Evolutionary conservation across 2,797 vertebrate genomes (phyloP), one percentile per base, ranked within the genome.

Genomic region (Triplophysa bombifrons): DNA sequence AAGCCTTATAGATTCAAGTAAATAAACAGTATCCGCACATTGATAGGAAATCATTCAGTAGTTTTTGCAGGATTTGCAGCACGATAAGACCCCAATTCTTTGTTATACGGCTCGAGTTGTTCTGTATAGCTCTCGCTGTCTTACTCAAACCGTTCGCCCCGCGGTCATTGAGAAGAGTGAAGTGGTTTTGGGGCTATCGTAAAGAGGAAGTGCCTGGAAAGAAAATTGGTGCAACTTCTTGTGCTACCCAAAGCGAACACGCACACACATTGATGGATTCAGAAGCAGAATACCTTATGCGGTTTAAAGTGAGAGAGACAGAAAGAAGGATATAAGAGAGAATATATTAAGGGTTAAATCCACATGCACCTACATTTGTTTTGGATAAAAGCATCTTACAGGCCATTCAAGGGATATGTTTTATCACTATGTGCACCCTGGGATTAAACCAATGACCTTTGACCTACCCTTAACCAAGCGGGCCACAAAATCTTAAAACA

Each of bases 101-200:
- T 25, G 12, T 13, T 65, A 78, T 68, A 82, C 78, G 48, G 46
- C 71, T 55, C 64, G 55, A 68, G 66, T 53, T 73, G 70, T 78
- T 55, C 64, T 34, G 46, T 41, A 30, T 44, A 70, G 38, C 53
- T 9, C 41, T 41, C 9, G 41, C 10, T 41, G 41, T 66, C 70
- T 41, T 65, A 58, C 69, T 22, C 6, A 13, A 74, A 55, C 56
- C 58, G 64, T 55, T 69, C 25, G 6, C 30, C 69, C 63, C 13
- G 17, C 0, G 22, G 66, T 25, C 44, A 4, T 71, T 38, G 53
- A 25, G n/a, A 51, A 25, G 27, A 51, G 30, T 10, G 27, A 71
- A 72, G 64, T 60, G 48, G 60, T 78, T 76, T 70, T 8, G 12
- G 48, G 41, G 72, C 64, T 34, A 16, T 20, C n/a, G 13, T 30